These are phyloP conservation scores for Pseudochaenichthys georgianus DNA, from an alignment of 2,797 vertebrate species.

Conservation along the genomic window DNA sequence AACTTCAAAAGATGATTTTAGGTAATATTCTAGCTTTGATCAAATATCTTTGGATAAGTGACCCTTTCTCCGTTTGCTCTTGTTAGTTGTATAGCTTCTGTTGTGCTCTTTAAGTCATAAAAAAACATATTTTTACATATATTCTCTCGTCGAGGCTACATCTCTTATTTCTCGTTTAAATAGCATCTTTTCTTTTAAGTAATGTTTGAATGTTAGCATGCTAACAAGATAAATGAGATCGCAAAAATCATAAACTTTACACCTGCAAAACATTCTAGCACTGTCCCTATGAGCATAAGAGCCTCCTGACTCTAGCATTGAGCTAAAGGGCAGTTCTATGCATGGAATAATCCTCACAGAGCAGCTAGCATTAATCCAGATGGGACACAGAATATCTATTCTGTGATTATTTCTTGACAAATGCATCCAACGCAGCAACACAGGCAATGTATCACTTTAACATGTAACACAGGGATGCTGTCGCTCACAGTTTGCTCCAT, in stretches of 20 bases:
- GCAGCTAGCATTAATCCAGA: neutral
- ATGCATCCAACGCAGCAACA: neutral
- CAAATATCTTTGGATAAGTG: no score
- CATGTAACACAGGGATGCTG: neutral
- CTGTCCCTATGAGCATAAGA: neutral
- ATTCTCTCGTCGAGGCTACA: no score
- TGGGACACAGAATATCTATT: neutral
- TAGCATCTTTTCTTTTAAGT: no score
- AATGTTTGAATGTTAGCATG: no score
- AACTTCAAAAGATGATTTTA: neutral
- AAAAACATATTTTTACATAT: no score
- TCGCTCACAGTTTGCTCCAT: slow-evolving; percentile 30
- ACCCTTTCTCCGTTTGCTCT: no score
- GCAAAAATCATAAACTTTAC: neutral
- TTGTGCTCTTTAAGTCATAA: no score
- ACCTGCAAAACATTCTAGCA: neutral
- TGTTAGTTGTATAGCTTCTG: no score
- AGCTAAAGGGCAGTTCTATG: neutral
- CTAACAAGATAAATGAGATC: no score
- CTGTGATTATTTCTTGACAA: neutral
- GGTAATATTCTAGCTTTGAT: no score
- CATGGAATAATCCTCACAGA: neutral
- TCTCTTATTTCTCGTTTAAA: no score
- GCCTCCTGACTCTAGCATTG: neutral
- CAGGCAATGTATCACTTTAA: neutral